A percentile compares a stretch with the other conserved stretches of the same genome.
Evolutionary conservation across 2,888 invertebrate species (phyloP).

Genomic region (Agriotes lineatus): DNA sequence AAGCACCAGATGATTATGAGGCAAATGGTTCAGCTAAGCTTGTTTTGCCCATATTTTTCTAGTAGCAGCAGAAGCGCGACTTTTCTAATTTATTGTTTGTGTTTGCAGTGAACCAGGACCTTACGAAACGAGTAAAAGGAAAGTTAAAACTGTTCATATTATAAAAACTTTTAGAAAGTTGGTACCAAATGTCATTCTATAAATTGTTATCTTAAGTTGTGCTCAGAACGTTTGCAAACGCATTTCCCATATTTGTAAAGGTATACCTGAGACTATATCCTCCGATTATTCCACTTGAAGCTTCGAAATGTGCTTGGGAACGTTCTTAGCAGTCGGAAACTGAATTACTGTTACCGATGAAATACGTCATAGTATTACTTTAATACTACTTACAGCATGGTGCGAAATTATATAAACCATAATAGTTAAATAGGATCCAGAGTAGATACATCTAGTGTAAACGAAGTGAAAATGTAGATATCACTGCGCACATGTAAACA

Average conservation of each 20-base stretch:
- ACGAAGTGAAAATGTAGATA: slow-evolving; percentile 58
- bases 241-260: slow-evolving; percentile 43
- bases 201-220: slow-evolving; percentile 41
- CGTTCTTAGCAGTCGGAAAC: slow-evolving; percentile 35
- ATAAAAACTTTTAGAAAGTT: slow-evolving; percentile 10
- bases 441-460: slow-evolving; percentile 51
- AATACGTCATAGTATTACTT: slow-evolving; percentile 46
- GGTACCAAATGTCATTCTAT: slow-evolving; percentile 22
- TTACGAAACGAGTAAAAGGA: background rate
- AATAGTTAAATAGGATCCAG: slow-evolving; percentile 50
- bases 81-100: slow-evolving; percentile 10
- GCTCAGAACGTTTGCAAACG: slow-evolving; percentile 54
- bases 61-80: no score
- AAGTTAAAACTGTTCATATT: background rate
- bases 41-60: no score
- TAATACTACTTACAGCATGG: slow-evolving; percentile 50
- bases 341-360: slow-evolving; percentile 35
- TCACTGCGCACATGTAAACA: slow-evolving; percentile 60
- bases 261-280: slow-evolving; percentile 62
- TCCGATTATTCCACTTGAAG: slow-evolving; percentile 30
- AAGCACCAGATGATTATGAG: no score
- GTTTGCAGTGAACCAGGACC: slow-evolving; percentile 36
- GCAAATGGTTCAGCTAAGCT: no score
- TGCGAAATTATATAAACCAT: slow-evolving; percentile 49
- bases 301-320: slow-evolving; percentile 45